Evolutionary conservation across 2,888 invertebrate genomes (phyloP).

Genomic region (Listrodromus nycthemerus): DNA sequence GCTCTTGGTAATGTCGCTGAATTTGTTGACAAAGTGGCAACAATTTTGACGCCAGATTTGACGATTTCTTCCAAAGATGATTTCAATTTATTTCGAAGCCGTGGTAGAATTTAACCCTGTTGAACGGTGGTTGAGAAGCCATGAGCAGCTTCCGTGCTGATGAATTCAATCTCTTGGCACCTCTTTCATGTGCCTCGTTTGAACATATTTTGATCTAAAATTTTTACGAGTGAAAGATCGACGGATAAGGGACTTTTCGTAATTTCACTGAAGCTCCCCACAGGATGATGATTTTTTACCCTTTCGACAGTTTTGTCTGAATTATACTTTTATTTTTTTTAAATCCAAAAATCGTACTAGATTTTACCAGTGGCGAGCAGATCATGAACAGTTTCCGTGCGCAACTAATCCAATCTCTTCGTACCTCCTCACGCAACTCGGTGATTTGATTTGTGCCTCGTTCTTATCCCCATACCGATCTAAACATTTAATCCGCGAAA

Average conservation of each 20-base stretch:
- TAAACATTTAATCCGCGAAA: slow-evolving; percentile 73
- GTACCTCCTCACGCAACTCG: slow-evolving; percentile 67
- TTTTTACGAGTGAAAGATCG: slow-evolving; percentile 70
- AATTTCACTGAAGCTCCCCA: too few species aligned
- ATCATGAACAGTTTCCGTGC: slow-evolving; percentile 44
- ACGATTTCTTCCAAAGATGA: too few species aligned
- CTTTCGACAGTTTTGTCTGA: too few species aligned
- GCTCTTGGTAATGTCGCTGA: not conserved
- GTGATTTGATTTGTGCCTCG: slow-evolving; percentile 60
- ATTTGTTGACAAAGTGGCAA: not conserved
- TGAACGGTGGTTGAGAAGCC: slow-evolving; percentile 10
- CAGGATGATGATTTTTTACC: too few species aligned
- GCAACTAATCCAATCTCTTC: slow-evolving; percentile 73
- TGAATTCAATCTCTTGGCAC: slow-evolving; percentile 75
- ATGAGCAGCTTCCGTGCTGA: slow-evolving; percentile 45
- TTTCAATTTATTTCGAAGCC: too few species aligned
- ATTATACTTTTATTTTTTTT: too few species aligned
- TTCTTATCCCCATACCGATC: slow-evolving; percentile 73
- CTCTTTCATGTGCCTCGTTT: slow-evolving; percentile 60
- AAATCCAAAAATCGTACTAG: not conserved
- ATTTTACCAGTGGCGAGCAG: slow-evolving; percentile 16
- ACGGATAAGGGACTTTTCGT: too few species aligned
- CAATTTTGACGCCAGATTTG: too few species aligned
- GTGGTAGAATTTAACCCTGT: not conserved
- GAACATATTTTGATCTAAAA: slow-evolving; percentile 74